Evolutionary conservation across 2,888 invertebrate genomes (phyloP), one percentile per base, ranked within the genome.

Genomic region (Tryphoninae sp.): DNA sequence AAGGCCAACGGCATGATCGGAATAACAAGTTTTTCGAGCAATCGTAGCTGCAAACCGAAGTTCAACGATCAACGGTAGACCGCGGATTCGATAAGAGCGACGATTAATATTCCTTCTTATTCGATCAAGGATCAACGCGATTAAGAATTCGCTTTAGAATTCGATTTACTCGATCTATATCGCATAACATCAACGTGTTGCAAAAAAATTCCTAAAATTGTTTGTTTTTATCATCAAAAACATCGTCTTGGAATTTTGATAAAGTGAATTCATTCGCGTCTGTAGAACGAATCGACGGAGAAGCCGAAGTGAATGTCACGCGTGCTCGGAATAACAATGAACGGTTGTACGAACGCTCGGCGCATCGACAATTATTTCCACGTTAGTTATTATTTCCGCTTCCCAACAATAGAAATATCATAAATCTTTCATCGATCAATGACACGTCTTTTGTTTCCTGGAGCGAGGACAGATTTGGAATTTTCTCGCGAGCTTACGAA

Each of bases 281-380:
- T 13, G 33, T 49, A 65, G 75, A 75, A 74, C 79, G 64, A 68
- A 62, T 65, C 73, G 77, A 78, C 75, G 55, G 71, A 79, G 69
- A 62, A 26, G 68, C 71, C 61, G 59, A 51, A 26, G 78, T 62
- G 81, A 82, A 78, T 82, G 81, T 82, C 81, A 78, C 40, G 72
- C 65, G 53, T 82, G 78, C 26, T n/a, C 16, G 19, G 81, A 75
- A 82, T 82, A 45, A 62, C 9, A 67, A 81, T 75, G 13, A 19
- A 49, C 22, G 58, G 33, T 16, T 51, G 16, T 33, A 55, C 65
- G 75, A 61, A 76, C 71, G 69, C 51, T 72, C 23, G n/a, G n/a
- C 40, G 81, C 71, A 82, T 78, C 75, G 42, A 55, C 55, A 82
- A 82, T 78, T 68, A 82, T 75, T 82, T 82, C 75, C 81, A 78